phyloP scores from a whole-genome alignment of 2,113 vertebrate species.

The Tychaedon coryphoeus region DNA sequence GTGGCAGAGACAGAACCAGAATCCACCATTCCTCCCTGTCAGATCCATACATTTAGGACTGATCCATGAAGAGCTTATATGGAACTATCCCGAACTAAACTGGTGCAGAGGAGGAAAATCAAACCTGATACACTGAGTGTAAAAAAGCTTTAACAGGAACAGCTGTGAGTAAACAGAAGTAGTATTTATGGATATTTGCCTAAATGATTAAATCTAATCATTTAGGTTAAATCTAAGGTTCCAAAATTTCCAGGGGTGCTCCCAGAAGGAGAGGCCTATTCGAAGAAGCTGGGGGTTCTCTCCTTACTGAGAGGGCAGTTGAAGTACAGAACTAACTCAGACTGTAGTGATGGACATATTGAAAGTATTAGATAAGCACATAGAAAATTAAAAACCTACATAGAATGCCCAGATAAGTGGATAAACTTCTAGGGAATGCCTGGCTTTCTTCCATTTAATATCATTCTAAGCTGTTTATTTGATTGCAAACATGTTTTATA shows the following conservation, averaged over 20 bases:
- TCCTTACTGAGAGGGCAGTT: neutral
- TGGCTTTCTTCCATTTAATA: slow-evolving; percentile 13
- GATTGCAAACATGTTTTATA: neutral
- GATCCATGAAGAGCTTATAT: neutral
- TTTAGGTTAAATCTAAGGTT: neutral
- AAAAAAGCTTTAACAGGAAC: neutral
- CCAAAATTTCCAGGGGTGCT: neutral
- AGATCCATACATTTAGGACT: neutral
- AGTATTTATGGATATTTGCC: neutral
- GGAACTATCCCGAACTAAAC: neutral
- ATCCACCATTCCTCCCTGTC: neutral
- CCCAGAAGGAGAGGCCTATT: neutral
- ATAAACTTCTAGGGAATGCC: neutral
- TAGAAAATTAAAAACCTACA: neutral
- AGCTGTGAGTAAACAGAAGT: neutral
- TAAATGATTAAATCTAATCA: no score
- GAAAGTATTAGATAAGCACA: neutral
- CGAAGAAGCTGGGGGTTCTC: neutral
- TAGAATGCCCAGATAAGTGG: neutral
- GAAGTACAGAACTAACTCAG: neutral
- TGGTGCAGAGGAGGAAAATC: neutral
- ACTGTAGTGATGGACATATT: neutral
- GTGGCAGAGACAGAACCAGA: neutral
- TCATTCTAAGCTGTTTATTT: neutral
- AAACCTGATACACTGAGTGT: neutral